phyloP scores from a whole-genome alignment of 2,888 invertebrate species.

The Dione juno region DNA sequence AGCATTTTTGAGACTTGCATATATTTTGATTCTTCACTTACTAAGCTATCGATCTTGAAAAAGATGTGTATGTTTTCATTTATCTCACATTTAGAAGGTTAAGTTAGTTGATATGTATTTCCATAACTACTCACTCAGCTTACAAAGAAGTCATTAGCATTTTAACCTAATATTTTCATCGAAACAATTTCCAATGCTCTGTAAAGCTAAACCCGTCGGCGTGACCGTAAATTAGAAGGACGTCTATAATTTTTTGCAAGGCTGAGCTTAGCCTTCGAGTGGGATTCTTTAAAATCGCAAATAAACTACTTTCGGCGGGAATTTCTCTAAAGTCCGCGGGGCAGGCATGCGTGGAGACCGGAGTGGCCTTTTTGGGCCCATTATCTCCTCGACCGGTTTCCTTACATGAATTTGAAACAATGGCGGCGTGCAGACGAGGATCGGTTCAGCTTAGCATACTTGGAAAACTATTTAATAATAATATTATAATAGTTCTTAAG shows the following conservation, averaged over 20 bases:
- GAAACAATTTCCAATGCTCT: slow-evolving; percentile 20
- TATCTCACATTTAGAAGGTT: too few relatives aligned
- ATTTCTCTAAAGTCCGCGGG: slow-evolving; percentile 57
- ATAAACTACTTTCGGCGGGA: slow-evolving; percentile 55
- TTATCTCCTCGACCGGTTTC: slow-evolving; percentile 75
- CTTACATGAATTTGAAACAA: slow-evolving; percentile 77
- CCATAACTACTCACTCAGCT: too few relatives aligned
- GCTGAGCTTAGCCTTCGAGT: slow-evolving; percentile 41
- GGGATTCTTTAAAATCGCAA: slow-evolving; percentile 50
- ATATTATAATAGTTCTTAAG: slow-evolving; percentile 57
- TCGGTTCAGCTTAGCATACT: slow-evolving; percentile 57
- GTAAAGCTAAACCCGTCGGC: slow-evolving; percentile 23
- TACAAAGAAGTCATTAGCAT: neutral
- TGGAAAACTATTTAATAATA: slow-evolving; percentile 56
- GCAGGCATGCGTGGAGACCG: slow-evolving; percentile 56
- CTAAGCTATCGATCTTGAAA: too few relatives aligned
- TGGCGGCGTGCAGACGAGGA: slow-evolving; percentile 57
- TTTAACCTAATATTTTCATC: neutral
- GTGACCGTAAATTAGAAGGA: slow-evolving; percentile 47
- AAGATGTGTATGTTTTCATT: too few relatives aligned
- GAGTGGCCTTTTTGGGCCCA: slow-evolving; percentile 62
- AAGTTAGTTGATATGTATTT: too few relatives aligned
- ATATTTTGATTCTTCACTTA: too few relatives aligned
- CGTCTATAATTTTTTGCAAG: slow-evolving; percentile 52
- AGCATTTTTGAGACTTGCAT: too few relatives aligned